Evolutionary conservation across 1,140 invertebrate genomes (phyloP), one percentile per base, ranked within the genome.

Genomic region (Nebria ingens): DNA sequence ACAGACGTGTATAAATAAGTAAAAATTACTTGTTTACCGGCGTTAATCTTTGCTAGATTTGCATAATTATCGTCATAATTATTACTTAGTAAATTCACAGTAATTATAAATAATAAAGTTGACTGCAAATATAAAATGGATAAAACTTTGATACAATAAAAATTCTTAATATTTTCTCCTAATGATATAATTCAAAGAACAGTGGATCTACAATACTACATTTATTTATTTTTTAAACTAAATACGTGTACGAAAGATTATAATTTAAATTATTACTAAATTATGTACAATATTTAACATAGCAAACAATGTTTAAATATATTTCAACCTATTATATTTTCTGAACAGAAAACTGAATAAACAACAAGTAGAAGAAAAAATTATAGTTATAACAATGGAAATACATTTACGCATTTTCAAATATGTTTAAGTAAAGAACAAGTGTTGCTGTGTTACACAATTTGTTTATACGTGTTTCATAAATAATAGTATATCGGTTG

Each of bases 181-280:
- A 6, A 29, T 29, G 4, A 17, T 45, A 45, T 45, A 45, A 45
- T 45, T 45, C 17, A 45, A 45, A 45, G 40, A 17, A 45, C 17
- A 17, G 40, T 45, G 40, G 9, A 11, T 12, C 15, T 45, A 45
- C 40, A 45, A 11, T n/a, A 17, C 17, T 45, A 45, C 15, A 17
- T 12, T 45, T 4, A 45, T 45, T 11, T 17, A 45, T 11, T 17
- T 34, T 6, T 34, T 34, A 34, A 34, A 34, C 25, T 45, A 45
- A 45, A 45, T 45, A 45, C 6, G 40, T 45, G 40, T 45, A 45
- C 25, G 40, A 45, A 45, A 45, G 40, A 45, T 12, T 45, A 45
- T 45, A 45, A 45, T 45, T 45, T 45, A 45, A 45, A 45, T 45
- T 45, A 45, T 45, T 17, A 45, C 40, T 45, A 45, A 45, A 45